Percentiles rank a stretch among this genome's conserved stretches.
Evolutionary conservation across 2,113 vertebrate species (phyloP).

Genomic region (Lamprologus ornatipinnis): DNA sequence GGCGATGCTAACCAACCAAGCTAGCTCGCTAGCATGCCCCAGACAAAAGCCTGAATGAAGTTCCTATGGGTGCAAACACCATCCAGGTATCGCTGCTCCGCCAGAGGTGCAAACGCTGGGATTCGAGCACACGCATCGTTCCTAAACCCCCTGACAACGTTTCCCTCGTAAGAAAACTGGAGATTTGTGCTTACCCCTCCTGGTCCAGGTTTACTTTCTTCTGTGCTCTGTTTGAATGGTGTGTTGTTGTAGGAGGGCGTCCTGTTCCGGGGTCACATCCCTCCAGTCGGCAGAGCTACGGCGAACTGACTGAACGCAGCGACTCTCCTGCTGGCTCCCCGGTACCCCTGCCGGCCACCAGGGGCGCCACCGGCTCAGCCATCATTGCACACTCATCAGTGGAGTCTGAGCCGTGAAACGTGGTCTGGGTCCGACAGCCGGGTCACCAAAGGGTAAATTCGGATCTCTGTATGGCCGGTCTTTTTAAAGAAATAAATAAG

Average conservation of each 20-base stretch:
- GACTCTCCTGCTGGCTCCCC: slow-evolving; percentile 19
- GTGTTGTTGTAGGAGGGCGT: slow-evolving; percentile 73
- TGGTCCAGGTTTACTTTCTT: slow-evolving; percentile 74
- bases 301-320: slow-evolving; percentile 50
- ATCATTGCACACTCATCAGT: neutral
- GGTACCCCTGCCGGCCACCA: slow-evolving; percentile 13
- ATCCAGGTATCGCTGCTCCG: slow-evolving; percentile 58
- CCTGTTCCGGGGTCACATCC: slow-evolving; percentile 83
- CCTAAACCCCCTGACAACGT: neutral
- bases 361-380: slow-evolving; percentile 18
- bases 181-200: slow-evolving; percentile 69
- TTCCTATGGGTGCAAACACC: slow-evolving; percentile 63
- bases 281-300: slow-evolving; percentile 68
- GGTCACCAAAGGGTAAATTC: neutral
- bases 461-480: neutral
- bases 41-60: slow-evolving; percentile 81
- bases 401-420: neutral
- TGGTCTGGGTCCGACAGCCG: neutral
- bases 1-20: slow-evolving; percentile 32
- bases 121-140: neutral
- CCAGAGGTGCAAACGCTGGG: slow-evolving; percentile 2
- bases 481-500: neutral
- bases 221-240: slow-evolving; percentile 70
- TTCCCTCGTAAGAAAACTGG: neutral
- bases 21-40: slow-evolving; percentile 60